A percentile compares a stretch with the other conserved stretches of the same genome.
phyloP scores from a whole-genome alignment of 2,888 invertebrate genomes.

The Diaperis boleti region DNA sequence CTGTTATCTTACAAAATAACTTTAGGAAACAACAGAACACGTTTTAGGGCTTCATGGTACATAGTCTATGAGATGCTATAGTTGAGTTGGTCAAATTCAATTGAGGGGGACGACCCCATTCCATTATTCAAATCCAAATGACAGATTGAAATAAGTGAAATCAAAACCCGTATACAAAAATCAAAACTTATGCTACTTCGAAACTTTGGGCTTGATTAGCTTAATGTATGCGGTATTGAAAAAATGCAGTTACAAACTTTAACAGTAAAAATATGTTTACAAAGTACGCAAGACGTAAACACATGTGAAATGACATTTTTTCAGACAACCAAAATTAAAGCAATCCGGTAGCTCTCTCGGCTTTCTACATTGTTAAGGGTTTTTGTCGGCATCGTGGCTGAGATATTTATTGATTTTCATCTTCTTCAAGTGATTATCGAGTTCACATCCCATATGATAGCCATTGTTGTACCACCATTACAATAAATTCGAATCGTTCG shows the following conservation, averaged over 20 bases:
- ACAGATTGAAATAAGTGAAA: no score
- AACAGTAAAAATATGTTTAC: not conserved
- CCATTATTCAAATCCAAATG: no score
- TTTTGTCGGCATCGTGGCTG: not conserved
- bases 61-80: no score
- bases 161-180: no score
- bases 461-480: conserved; percentile 9
- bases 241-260: not conserved
- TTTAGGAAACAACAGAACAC: no score
- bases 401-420: conserved; percentile 10
- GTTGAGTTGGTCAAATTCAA: no score
- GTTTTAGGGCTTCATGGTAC: no score
- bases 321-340: not conserved
- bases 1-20: no score
- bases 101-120: no score
- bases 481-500: conserved; percentile 3
- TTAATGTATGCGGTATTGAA: no score
- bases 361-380: conserved; percentile 9
- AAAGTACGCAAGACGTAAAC: not conserved
- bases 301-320: not conserved
- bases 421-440: not conserved
- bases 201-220: no score
- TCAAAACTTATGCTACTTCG: no score
- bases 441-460: conserved; percentile 4
- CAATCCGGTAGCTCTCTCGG: conserved; percentile 3